Evolutionary conservation across 1,140 invertebrate genomes (phyloP), one percentile per base, ranked within the genome.

Genomic region (Camponotus pennsylvanicus): DNA sequence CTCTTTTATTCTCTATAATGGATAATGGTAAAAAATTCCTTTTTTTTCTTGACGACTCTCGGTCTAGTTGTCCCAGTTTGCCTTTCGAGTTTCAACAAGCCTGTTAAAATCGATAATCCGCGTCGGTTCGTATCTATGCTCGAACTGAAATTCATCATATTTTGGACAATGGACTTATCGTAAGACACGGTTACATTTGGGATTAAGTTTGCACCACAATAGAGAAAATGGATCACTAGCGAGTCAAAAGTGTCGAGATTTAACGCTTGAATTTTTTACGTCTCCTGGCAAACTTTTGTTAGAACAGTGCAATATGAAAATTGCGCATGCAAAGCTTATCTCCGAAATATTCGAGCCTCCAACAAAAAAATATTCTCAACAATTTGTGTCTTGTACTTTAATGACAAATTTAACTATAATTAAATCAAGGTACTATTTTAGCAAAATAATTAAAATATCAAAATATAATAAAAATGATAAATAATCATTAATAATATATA

Each of bases 161-260:
- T 55, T 69, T 34, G 77, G 55, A 80, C 64, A 80, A 80, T 80
- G 63, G 63, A 40, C 69, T 71, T 71, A 71, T 80, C 34, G 77
- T 69, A 80, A 80, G 77, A 80, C 45, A 27, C 42, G 27, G 59
- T 49, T 78, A 78, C 61, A 66, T 64, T 52, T 49, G 61, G 45
- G 77, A 21, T 70, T 70, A 80, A 80, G 34, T 70, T 37, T 42
- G 64, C 64, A 11, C 7, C 64, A 80, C 77, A 80, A 80, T 80
- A 37, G 45, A 27, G 64, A 70, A 80, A 80, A 69, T 27, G n/a
- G 76, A 64, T 59, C 21, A 34, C 52, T 40, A 32, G 15, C 40
- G 32, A 80, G 40, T 80, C 21, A 21, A 45, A 79, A 55, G 9
- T 78, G 76, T 78, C 76, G n/a, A 40, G 15, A 70, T 55, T 40